Evolutionary conservation across 1,140 invertebrate species (phyloP).

Genomic region (Drosophila gunungcola): DNA sequence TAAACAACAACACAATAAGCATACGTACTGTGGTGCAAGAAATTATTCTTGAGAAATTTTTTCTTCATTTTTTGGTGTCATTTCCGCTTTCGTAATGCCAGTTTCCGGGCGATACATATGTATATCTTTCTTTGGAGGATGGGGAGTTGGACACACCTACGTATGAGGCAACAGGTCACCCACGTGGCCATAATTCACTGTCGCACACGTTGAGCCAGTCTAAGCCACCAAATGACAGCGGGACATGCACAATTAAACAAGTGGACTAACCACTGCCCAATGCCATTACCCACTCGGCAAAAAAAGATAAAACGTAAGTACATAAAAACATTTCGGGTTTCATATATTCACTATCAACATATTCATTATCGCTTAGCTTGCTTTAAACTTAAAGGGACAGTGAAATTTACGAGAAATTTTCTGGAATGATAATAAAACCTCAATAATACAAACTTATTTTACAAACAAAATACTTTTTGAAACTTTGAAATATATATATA

Average conservation of each 20-base stretch:
- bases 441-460: no score
- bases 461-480: no score
- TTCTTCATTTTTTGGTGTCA: conserved; percentile 27
- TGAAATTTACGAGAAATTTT: no score
- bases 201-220: conserved; percentile 17
- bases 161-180: conserved; percentile 51
- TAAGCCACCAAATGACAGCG: conserved; percentile 56
- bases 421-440: no score
- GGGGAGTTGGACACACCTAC: conserved; percentile 15
- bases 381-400: no score
- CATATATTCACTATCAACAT: no score
- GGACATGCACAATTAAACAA: conserved; percentile 81
- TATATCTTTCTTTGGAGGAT: background rate
- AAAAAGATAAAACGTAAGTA: background rate
- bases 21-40: conserved; percentile 26
- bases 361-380: no score
- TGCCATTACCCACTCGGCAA: conserved; percentile 9
- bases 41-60: conserved; percentile 1
- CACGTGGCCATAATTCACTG: conserved; percentile 40
- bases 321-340: no score
- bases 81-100: conserved; percentile 28
- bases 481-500: no score
- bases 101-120: background rate
- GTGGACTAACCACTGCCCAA: conserved; percentile 36
- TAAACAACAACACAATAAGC: conserved; percentile 1